Conservation (phyloP, 2,113 vertebrate species). For the Dasyprocta punctata region DNA sequence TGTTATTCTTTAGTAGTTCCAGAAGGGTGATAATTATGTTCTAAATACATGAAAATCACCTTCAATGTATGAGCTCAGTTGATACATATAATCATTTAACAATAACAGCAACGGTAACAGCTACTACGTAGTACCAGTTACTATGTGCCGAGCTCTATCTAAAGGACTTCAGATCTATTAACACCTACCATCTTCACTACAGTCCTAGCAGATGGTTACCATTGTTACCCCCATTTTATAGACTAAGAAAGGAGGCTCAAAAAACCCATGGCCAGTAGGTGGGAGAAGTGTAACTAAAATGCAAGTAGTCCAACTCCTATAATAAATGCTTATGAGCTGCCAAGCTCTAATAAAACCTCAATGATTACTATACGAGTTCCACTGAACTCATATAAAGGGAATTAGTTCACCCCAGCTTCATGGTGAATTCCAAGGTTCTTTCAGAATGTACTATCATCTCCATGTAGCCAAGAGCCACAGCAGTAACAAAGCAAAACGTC, state of each 20-base stretch:
- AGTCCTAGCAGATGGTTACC: neutral
- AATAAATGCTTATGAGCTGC: neutral
- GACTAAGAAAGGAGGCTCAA: neutral
- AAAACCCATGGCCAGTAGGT: neutral
- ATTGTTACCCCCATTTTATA: neutral
- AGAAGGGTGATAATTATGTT: neutral
- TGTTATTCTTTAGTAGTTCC: neutral
- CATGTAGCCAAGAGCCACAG: neutral
- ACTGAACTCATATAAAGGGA: neutral
- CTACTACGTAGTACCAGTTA: neutral
- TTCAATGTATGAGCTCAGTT: neutral
- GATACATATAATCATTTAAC: neutral
- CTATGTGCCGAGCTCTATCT: neutral
- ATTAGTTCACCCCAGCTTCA: neutral
- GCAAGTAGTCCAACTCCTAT: neutral
- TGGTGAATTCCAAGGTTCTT: neutral
- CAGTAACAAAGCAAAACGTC: neutral
- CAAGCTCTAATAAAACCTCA: neutral
- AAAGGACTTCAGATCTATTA: neutral
- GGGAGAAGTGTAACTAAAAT: neutral
- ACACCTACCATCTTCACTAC: neutral
- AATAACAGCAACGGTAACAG: neutral
- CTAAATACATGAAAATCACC: neutral
- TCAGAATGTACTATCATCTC: neutral
- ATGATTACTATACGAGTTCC: neutral